These are phyloP conservation scores for Hippopotamyrus pictus DNA, from an alignment of 2,797 vertebrate species.

Conservation along the genomic window DNA sequence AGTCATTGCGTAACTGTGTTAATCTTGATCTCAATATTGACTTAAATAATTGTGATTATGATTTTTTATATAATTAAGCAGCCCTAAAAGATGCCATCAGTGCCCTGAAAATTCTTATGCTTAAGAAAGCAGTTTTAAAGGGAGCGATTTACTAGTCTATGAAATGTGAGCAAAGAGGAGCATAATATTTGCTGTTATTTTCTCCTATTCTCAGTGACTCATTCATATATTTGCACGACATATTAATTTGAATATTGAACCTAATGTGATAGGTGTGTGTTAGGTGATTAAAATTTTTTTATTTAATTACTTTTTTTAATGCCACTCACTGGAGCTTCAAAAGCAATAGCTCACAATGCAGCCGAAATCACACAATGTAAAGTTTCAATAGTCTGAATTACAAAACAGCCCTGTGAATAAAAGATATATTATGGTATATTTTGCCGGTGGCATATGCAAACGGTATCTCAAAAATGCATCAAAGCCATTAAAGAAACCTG, in stretches of 20 bases:
- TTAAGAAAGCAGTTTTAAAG: not conserved
- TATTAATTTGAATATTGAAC: not conserved
- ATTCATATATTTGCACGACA: not conserved
- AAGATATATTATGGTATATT: conserved; percentile 42
- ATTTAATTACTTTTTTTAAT: not conserved
- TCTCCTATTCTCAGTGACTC: not conserved
- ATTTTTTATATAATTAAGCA: not conserved
- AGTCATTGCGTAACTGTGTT: not conserved
- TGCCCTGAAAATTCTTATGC: not conserved
- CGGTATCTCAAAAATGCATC: conserved; percentile 43
- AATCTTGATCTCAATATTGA: not conserved
- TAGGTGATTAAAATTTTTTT: not conserved
- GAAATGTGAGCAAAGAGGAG: not conserved
- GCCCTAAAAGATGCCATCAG: not conserved
- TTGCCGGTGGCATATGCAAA: conserved; percentile 53
- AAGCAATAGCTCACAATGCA: not conserved
- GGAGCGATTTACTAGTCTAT: not conserved
- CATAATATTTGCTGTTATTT: not conserved
- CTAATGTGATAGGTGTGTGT: not conserved
- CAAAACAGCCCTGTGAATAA: conserved; percentile 13
- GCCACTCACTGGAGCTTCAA: not conserved
- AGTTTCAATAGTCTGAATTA: conserved; percentile 28
- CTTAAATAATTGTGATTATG: not conserved
- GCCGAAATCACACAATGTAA: conserved; percentile 42
- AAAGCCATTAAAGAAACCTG: conserved; percentile 67